Percentiles rank a stretch among this genome's conserved stretches.
Evolutionary conservation across 2,888 invertebrate genomes (phyloP).

Genomic region (Cheilosia vulpina): DNA sequence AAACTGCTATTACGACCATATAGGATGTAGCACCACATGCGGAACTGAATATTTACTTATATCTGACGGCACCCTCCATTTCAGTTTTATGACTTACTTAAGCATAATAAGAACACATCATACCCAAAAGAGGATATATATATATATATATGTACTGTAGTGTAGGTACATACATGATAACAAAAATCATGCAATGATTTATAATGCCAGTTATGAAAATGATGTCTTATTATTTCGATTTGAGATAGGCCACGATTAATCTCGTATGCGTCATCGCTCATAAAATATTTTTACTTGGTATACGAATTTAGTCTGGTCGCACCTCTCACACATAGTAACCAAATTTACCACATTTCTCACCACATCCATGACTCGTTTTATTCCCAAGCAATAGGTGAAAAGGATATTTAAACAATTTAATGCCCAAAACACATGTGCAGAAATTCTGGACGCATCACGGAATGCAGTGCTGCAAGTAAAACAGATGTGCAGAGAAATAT

Average conservation of each 20-base stretch:
- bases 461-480: too few relatives aligned
- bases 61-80: slow-evolving; percentile 25
- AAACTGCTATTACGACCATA: slow-evolving; percentile 21
- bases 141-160: not conserved
- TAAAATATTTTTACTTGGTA: not conserved
- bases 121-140: not conserved
- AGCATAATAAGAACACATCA: slow-evolving; percentile 22
- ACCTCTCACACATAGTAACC: not conserved
- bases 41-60: slow-evolving; percentile 18
- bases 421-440: too few relatives aligned
- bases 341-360: not conserved
- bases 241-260: slow-evolving; percentile 31
- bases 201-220: slow-evolving; percentile 42
- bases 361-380: too few relatives aligned
- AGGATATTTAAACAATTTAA: too few relatives aligned
- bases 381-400: too few relatives aligned
- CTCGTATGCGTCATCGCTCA: slow-evolving; percentile 20
- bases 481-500: too few relatives aligned
- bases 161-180: not conserved
- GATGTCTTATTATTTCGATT: slow-evolving; percentile 40
- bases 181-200: slow-evolving; percentile 28
- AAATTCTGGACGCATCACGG: too few relatives aligned
- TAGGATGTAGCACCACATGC: slow-evolving; percentile 33
- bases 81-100: slow-evolving; percentile 38
- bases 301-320: not conserved